Evolutionary conservation across 2,888 invertebrate genomes (phyloP).

Genomic region (Amphipoea lucens): DNA sequence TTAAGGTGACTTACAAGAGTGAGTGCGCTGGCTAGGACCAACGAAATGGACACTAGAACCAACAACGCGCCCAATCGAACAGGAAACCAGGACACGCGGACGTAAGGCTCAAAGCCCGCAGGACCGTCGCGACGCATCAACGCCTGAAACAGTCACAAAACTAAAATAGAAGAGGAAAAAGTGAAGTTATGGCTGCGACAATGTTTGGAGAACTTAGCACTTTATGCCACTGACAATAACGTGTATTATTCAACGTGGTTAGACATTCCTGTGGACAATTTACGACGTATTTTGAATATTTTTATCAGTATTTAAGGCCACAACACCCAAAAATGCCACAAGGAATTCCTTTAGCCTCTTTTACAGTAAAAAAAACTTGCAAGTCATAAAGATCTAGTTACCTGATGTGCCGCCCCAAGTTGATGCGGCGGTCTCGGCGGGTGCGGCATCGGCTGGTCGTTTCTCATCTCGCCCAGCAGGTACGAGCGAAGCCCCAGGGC

Average conservation of each 20-base stretch:
- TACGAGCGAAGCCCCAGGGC: slow-evolving; percentile 96
- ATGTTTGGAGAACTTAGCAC: neutral
- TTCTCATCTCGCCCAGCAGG: slow-evolving; percentile 93
- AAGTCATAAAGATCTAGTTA: slow-evolving; percentile 44
- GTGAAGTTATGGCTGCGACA: neutral
- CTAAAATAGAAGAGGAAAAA: neutral
- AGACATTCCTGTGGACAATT: neutral
- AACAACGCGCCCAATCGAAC: slow-evolving; percentile 92
- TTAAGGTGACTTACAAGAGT: slow-evolving; percentile 89
- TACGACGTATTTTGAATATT: too few species aligned
- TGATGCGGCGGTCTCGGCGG: slow-evolving; percentile 86
- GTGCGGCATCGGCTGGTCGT: slow-evolving; percentile 79
- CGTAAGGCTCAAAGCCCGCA: slow-evolving; percentile 97
- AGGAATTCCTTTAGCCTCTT: too few species aligned
- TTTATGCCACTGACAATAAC: neutral
- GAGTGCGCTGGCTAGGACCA: slow-evolving; percentile 95
- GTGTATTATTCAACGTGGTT: neutral
- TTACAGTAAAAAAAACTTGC: neutral
- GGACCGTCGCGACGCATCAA: slow-evolving; percentile 96
- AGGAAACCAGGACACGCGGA: slow-evolving; percentile 95
- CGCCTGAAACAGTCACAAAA: slow-evolving; percentile 88
- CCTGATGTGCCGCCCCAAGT: slow-evolving; percentile 94
- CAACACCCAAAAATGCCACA: too few species aligned
- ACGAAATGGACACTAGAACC: slow-evolving; percentile 94
- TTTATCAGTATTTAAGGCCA: too few species aligned